Base-by-base conservation (phyloP, 2,888 invertebrate genomes). In the Mesopsocus fuscifrons region DNA sequence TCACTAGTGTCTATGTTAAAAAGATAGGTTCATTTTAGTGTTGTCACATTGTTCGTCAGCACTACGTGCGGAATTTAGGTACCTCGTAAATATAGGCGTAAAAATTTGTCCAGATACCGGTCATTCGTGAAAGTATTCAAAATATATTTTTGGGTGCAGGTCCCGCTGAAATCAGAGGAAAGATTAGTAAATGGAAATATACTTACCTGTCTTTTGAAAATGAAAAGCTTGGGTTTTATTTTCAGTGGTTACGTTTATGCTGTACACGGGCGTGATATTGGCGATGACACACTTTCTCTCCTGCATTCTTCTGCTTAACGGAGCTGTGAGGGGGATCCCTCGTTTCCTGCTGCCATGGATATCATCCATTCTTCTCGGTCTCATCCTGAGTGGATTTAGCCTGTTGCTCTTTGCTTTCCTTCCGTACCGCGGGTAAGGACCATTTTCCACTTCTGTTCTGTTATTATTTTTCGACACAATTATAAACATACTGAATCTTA, bases 261-360 rank as follows among this genome's bases (percentile, higher is more conserved):
- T 64, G 52, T 63, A 63, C 45, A 58, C 57, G 38, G 58, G 58
- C 21, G 51, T 64, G 15, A 58, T 57, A 17, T 54, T 62, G 43
- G 57, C 60, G 4, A 53, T 58, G 6, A 57, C 61, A 26, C 61
- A 63, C 44, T 57, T 63, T 45, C 52, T 59, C 17, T 56, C 60
- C 26, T 57, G 61, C 30, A 53, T 61, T 44, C 50, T 62, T n/a
- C 54, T 64, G 9, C 54, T 64, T 2, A 62, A 62, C 45, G 64
- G 63, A 30, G 58, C 60, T 38, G 51, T 62, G 16, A 60, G 59
- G 58, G 63, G 57, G 35, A 58, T 59, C 46, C 59, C 63, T 15
- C 58, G 58, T 42, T 56, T 60, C 21, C 58, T 64, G 54, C 52
- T 58, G 23, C 63, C 64, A 3, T 64, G 63, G 64, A 54, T 63